phyloP scores from a whole-genome alignment of 2,888 invertebrate species.

The Mamestra brassicae region DNA sequence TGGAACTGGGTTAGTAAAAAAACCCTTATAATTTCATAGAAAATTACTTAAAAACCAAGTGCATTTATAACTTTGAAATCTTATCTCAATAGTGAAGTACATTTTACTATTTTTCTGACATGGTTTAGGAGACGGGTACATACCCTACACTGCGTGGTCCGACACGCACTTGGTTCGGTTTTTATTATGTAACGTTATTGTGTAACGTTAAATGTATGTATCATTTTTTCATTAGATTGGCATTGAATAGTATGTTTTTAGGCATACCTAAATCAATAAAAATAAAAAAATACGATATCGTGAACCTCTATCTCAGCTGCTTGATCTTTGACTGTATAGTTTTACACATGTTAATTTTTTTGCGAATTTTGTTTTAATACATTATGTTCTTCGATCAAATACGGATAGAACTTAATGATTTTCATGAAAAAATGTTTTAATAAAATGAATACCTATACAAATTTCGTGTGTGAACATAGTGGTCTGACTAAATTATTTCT shows the following conservation, averaged over 20 bases:
- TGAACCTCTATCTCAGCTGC: conserved; percentile 25
- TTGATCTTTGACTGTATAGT: conserved; percentile 39
- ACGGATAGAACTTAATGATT: neutral
- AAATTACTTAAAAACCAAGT: too few species aligned
- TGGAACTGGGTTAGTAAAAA: too few species aligned
- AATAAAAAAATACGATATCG: neutral
- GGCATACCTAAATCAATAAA: conserved; percentile 18
- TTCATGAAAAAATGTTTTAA: too few species aligned
- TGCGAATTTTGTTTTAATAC: neutral
- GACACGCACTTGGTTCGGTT: too few species aligned
- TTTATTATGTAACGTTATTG: neutral
- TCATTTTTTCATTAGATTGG: conserved; percentile 4
- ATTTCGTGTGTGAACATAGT: too few species aligned
- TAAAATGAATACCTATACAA: neutral
- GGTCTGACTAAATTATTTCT: neutral
- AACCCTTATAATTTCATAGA: too few species aligned
- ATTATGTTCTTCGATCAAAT: neutral
- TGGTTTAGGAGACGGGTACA: too few species aligned
- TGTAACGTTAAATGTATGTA: neutral
- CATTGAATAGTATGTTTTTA: conserved; percentile 9
- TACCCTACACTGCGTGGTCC: too few species aligned
- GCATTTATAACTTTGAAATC: too few species aligned
- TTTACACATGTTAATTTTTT: neutral
- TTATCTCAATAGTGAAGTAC: too few species aligned
- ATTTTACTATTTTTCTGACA: too few species aligned